These are phyloP conservation scores for Python bivittatus DNA, from an alignment of 2,113 vertebrate species.

Conservation along the genomic window DNA sequence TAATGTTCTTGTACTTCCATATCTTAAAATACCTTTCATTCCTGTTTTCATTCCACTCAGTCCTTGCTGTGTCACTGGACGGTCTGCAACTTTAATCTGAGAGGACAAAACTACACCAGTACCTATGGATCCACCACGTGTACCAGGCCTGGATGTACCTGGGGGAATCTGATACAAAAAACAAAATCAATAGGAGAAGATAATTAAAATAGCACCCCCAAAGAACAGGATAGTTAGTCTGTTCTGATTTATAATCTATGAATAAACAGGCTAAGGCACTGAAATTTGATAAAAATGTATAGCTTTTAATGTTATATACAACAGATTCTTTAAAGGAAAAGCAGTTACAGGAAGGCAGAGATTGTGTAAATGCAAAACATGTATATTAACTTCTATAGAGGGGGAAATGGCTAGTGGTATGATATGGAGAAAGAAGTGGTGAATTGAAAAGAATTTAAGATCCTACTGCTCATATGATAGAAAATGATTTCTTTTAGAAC, in stretches of 20 bases:
- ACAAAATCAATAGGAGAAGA: not conserved
- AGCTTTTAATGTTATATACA: not conserved
- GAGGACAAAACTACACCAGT: slow-evolving; percentile 84
- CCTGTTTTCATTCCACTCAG: slow-evolving; percentile 97
- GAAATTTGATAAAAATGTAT: not conserved
- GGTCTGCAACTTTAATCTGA: slow-evolving; percentile 92
- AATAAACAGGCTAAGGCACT: not conserved
- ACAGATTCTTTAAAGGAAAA: not conserved
- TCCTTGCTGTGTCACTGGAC: slow-evolving; percentile 95
- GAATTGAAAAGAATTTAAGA: not conserved
- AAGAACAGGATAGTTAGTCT: not conserved
- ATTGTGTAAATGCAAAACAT: not conserved
- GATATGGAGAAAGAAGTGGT: not conserved
- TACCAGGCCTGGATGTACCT: slow-evolving; percentile 81
- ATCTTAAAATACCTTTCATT: slow-evolving; percentile 82
- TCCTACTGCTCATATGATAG: not conserved
- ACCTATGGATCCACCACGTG: slow-evolving; percentile 72
- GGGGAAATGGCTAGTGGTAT: not conserved
- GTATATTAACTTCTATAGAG: not conserved
- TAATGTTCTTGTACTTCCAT: not conserved
- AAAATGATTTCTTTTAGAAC: not conserved
- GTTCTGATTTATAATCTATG: not conserved
- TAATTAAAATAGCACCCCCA: not conserved
- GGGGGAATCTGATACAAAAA: slow-evolving; percentile 80
- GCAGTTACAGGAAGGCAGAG: not conserved